Conservation (phyloP, 2,113 vertebrate genomes). For the Prietella phreatophila region DNA sequence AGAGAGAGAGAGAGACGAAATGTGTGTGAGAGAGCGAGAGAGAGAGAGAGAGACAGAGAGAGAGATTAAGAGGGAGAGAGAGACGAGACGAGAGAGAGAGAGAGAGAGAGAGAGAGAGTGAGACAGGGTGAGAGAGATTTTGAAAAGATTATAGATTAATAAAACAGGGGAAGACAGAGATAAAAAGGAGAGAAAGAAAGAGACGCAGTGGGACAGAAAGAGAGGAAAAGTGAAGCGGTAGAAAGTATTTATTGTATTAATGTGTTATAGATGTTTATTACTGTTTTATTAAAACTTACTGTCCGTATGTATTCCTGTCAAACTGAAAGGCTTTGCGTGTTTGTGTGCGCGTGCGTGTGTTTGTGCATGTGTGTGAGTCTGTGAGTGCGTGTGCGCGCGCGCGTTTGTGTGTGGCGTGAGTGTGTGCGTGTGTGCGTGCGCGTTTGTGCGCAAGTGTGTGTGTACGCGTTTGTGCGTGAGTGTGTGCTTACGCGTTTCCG, state of each 20-base stretch:
- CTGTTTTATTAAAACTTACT: neutral
- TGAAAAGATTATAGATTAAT: neutral
- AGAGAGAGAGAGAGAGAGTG: too few relatives aligned
- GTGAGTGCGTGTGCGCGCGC: too few relatives aligned
- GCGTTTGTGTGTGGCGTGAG: slow-evolving; percentile 24
- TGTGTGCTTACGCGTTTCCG: too few relatives aligned
- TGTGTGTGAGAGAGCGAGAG: too few relatives aligned
- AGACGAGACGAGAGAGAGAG: neutral
- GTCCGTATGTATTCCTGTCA: too few relatives aligned
- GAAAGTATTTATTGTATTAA: neutral
- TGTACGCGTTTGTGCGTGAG: slow-evolving; percentile 10
- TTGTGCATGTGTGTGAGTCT: too few relatives aligned
- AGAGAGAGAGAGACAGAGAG: neutral
- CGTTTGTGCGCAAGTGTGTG: slow-evolving; percentile 17
- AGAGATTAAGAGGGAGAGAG: neutral
- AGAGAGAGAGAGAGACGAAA: neutral
- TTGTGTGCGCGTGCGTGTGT: too few relatives aligned
- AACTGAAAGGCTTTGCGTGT: too few relatives aligned
- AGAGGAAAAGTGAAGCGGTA: neutral
- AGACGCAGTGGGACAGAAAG: neutral
- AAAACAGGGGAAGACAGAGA: neutral
- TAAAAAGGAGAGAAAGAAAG: neutral
- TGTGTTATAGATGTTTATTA: neutral
- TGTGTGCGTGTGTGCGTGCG: neutral
- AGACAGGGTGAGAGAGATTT: neutral